Conservation (phyloP, 1,140 invertebrate genomes). For the Portunus trituberculatus region DNA sequence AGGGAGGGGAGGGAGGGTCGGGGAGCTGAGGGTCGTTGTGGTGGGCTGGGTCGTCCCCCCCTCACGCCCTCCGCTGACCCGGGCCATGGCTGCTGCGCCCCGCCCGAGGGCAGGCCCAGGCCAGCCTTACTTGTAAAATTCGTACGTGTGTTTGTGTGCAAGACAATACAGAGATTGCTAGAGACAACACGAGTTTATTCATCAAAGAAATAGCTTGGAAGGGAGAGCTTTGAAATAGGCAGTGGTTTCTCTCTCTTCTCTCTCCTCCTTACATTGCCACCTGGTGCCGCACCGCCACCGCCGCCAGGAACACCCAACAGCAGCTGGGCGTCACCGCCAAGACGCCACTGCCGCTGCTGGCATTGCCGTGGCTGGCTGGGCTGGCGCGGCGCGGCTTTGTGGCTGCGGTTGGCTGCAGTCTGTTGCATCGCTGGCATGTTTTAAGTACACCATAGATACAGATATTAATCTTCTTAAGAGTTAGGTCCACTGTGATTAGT, state of each 20-base stretch:
- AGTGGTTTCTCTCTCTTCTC: neutral
- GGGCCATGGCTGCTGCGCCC: neutral
- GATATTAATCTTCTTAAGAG: conserved; percentile 67
- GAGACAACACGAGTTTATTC: conserved; percentile 42
- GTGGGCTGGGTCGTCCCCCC: conserved; percentile 38
- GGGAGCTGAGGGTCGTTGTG: conserved; percentile 69
- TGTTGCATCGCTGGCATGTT: conserved; percentile 58
- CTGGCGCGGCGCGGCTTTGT: too few species aligned
- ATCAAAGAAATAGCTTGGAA: conserved; percentile 69
- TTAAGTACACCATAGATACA: conserved; percentile 76
- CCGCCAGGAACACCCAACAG: too few species aligned
- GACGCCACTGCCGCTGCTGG: too few species aligned
- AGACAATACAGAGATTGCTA: conserved; percentile 71
- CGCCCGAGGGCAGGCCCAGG: neutral
- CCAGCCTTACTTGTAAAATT: conserved; percentile 36
- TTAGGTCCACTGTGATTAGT: conserved; percentile 73
- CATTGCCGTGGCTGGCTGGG: too few species aligned
- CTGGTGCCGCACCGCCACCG: too few species aligned
- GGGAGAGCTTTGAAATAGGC: conserved; percentile 35
- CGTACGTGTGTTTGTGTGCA: conserved; percentile 64
- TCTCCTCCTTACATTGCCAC: neutral
- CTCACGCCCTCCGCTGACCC: conserved; percentile 25
- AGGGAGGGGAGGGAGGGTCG: conserved; percentile 42
- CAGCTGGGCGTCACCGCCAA: too few species aligned
- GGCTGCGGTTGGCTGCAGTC: neutral